Conservation (phyloP, 2,113 vertebrate genomes). For the Myrmecobius fasciatus region DNA sequence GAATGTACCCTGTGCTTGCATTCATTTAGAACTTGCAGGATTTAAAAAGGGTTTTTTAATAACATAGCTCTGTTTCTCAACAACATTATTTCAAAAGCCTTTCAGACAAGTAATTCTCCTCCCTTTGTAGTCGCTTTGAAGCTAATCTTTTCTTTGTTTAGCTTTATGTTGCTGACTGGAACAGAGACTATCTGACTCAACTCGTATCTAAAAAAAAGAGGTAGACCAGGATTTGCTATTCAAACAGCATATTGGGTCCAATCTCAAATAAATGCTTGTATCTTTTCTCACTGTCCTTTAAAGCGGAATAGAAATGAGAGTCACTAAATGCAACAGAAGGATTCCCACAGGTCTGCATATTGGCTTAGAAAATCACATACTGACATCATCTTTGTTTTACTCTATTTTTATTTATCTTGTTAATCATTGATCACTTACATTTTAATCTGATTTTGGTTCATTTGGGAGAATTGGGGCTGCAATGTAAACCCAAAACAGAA, state of each 20-base stretch:
- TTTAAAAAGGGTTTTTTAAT: slow-evolving; percentile 11
- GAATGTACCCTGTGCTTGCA: not conserved
- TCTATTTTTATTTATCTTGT: not conserved
- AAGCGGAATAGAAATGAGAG: not conserved
- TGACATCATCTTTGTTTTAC: not conserved
- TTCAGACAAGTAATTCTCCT: not conserved
- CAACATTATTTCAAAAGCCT: slow-evolving; percentile 22
- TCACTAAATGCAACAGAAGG: not conserved
- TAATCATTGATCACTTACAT: not conserved
- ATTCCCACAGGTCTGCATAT: not conserved
- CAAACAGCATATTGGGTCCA: not conserved
- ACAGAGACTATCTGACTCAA: not conserved
- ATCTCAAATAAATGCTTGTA: not conserved
- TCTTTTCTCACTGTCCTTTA: not conserved
- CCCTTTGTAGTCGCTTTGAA: slow-evolving; percentile 16
- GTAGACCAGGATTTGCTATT: not conserved
- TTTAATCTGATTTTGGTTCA: not conserved
- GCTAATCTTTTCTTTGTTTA: slow-evolving; percentile 20
- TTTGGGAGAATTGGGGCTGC: not conserved
- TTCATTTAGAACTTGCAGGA: not conserved
- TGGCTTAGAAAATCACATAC: not conserved
- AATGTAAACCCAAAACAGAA: not conserved
- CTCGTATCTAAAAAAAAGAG: not conserved
- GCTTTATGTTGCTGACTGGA: slow-evolving; percentile 4
- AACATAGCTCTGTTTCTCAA: not conserved